Percentiles rank a stretch among this genome's conserved stretches.
Evolutionary conservation across 2,888 invertebrate species (phyloP).

Genomic region (Conchocele bisecta): DNA sequence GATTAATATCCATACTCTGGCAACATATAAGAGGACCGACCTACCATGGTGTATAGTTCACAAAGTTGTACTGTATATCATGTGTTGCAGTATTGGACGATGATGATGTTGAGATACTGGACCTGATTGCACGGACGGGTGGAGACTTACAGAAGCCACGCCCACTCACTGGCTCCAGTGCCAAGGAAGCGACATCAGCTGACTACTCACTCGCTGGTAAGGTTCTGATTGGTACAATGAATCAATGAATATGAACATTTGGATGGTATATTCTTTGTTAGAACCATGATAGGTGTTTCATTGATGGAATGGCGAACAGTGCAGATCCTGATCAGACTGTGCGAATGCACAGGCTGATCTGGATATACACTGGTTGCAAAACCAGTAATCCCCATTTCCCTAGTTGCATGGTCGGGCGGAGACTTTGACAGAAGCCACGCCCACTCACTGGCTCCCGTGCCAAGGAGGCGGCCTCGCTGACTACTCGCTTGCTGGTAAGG

Average conservation of each 20-base stretch:
- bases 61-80: too few species aligned
- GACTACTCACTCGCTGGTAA: slow-evolving; percentile 78
- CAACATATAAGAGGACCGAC: too few species aligned
- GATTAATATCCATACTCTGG: too few species aligned
- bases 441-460: slow-evolving; percentile 76
- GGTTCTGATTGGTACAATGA: slow-evolving; percentile 1
- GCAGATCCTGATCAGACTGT: too few species aligned
- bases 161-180: slow-evolving; percentile 77
- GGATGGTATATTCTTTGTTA: too few species aligned
- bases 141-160: slow-evolving; percentile 72
- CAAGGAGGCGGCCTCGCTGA: slow-evolving; percentile 68
- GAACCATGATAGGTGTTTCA: too few species aligned
- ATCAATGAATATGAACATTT: too few species aligned
- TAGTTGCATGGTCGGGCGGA: slow-evolving; percentile 72
- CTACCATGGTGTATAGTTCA: too few species aligned
- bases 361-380: too few species aligned
- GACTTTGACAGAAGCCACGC: slow-evolving; percentile 69
- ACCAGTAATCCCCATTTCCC: too few species aligned
- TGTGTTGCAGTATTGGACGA: slow-evolving; percentile 72
- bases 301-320: too few species aligned
- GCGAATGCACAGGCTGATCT: too few species aligned
- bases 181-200: slow-evolving; percentile 63
- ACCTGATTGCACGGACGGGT: slow-evolving; percentile 74
- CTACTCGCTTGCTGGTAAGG: slow-evolving; percentile 76
- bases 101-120: slow-evolving; percentile 79